phyloP scores from a whole-genome alignment of 2,797 vertebrate genomes.

The Holocentrus rufus region DNA sequence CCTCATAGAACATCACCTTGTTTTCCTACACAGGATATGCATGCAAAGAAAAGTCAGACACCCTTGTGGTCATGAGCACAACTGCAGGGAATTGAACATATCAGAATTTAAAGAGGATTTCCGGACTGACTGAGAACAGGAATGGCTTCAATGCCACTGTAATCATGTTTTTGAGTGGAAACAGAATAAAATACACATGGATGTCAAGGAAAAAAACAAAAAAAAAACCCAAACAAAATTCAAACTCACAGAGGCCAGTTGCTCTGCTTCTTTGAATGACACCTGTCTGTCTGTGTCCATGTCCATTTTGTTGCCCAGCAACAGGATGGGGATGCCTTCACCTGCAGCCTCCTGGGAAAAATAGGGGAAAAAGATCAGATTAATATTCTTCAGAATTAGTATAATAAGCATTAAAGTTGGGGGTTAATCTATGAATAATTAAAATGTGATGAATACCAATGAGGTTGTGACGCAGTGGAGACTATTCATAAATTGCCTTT shows the following conservation, averaged over 20 bases:
- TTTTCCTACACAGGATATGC: constrained; percentile 78
- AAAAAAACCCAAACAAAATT: neutral
- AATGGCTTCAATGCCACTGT: neutral
- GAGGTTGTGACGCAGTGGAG: neutral
- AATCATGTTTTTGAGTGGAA: neutral
- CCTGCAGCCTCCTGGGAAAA: constrained; percentile 86
- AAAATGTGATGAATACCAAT: neutral
- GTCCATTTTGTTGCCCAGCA: constrained; percentile 94
- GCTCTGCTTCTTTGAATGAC: constrained; percentile 84
- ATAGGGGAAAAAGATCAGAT: constrained; percentile 42
- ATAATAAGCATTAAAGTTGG: neutral
- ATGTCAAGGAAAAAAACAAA: neutral
- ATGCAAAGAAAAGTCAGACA: neutral
- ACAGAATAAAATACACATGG: neutral
- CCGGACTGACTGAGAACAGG: neutral
- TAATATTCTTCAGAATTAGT: neutral
- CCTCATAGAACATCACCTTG: constrained; percentile 90
- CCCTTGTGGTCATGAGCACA: neutral
- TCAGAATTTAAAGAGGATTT: too few relatives aligned
- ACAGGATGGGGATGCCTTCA: constrained; percentile 85
- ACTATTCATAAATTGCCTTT: neutral
- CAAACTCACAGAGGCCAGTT: constrained; percentile 85
- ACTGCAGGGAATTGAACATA: too few relatives aligned
- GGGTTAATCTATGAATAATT: neutral
- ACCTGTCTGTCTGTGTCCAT: constrained; percentile 87